A percentile compares a stretch with the other conserved stretches of the same genome.
Evolutionary conservation across 1,140 invertebrate species (phyloP).

Genomic region (Drosophila ananassae): DNA sequence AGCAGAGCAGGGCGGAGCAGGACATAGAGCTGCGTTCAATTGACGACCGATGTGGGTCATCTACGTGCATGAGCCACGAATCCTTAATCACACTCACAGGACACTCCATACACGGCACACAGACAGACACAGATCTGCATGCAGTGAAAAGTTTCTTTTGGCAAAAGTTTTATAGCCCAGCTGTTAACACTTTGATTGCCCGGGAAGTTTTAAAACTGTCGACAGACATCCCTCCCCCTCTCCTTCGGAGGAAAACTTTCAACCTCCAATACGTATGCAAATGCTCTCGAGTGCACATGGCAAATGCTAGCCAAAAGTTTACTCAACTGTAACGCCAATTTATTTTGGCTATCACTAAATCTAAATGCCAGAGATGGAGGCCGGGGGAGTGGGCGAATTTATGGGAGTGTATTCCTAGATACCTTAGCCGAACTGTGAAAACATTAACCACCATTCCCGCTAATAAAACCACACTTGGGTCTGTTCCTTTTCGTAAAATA

Average conservation of each 20-base stretch:
- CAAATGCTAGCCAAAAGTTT: constrained; percentile 55
- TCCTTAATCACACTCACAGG: constrained; percentile 7
- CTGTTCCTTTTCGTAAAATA: neutral
- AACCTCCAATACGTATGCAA: constrained; percentile 58
- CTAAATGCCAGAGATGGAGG: constrained; percentile 11
- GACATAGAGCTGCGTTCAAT: constrained; percentile 8
- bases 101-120: neutral
- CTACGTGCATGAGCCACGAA: constrained; percentile 4
- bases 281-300: constrained; percentile 62
- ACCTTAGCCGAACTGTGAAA: too few relatives aligned
- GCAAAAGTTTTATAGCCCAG: constrained; percentile 67
- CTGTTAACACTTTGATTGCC: constrained; percentile 79
- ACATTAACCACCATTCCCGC: too few relatives aligned
- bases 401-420: too few relatives aligned
- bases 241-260: constrained; percentile 16
- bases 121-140: constrained; percentile 6
- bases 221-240: constrained; percentile 24
- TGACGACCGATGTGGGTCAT: constrained; percentile 30
- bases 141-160: constrained; percentile 62
- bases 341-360: constrained; percentile 46
- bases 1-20: neutral
- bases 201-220: constrained; percentile 63
- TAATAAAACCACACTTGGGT: neutral
- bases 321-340: constrained; percentile 61
- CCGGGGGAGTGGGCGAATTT: too few relatives aligned